Conservation (phyloP, 2,113 vertebrate genomes). For the Callipepla californica region DNA sequence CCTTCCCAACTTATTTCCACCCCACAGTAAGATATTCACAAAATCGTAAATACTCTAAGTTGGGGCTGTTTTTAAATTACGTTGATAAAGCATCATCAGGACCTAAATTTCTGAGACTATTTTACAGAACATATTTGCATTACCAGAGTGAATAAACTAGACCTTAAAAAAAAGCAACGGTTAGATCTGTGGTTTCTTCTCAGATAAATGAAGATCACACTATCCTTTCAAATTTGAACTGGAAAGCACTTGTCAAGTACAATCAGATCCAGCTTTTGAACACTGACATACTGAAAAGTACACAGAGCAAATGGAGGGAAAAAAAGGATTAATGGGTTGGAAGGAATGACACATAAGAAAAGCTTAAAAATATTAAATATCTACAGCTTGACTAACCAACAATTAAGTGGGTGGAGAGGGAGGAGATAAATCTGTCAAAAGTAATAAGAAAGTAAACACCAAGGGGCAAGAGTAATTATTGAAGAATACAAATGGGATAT, state of each 20-base stretch:
- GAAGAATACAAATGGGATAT: constrained; percentile 66
- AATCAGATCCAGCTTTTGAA: neutral
- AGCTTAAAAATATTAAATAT: constrained; percentile 63
- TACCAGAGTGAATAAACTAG: neutral
- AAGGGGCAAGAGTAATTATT: constrained; percentile 74
- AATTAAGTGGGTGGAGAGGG: constrained; percentile 58
- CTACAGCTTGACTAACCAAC: constrained; percentile 72
- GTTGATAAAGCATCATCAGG: neutral
- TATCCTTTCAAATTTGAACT: neutral
- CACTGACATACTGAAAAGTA: neutral
- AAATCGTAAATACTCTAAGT: neutral
- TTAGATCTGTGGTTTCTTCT: neutral
- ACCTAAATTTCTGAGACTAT: neutral
- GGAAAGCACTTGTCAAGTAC: neutral
- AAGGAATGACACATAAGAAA: constrained; percentile 39
- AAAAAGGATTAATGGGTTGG: neutral
- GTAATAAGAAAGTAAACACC: constrained; percentile 66
- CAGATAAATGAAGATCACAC: neutral
- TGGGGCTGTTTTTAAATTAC: neutral
- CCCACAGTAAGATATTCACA: neutral
- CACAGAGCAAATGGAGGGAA: neutral
- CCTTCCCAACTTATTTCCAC: neutral
- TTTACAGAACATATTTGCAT: neutral
- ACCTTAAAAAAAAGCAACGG: neutral
- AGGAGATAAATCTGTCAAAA: constrained; percentile 60